Conservation (phyloP, 2,113 vertebrate genomes). For the Calonectris borealis region DNA sequence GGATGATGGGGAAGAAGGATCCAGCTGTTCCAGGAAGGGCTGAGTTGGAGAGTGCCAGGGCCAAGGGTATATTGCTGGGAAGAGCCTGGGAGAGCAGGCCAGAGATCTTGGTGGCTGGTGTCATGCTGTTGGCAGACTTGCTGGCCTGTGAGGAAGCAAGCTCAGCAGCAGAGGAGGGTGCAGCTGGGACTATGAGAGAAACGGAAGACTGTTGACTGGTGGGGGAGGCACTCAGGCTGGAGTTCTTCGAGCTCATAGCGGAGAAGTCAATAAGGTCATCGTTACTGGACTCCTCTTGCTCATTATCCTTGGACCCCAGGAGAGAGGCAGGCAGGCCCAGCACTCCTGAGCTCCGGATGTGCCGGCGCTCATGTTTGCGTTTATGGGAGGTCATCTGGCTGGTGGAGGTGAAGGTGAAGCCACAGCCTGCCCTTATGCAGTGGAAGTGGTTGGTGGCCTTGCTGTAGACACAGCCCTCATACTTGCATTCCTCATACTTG, state of each 20-base stretch:
- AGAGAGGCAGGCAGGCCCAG: slow-evolving; percentile 87
- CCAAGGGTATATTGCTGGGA: slow-evolving; percentile 87
- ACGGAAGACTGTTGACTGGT: slow-evolving; percentile 93
- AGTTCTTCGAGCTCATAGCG: slow-evolving; percentile 97
- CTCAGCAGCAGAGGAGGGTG: slow-evolving; percentile 78
- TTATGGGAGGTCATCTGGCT: slow-evolving; percentile 99
- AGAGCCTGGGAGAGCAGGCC: slow-evolving; percentile 90
- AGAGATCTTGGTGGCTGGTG: slow-evolving; percentile 83
- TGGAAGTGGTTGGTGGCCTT: slow-evolving; percentile 99
- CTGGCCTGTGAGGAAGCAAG: slow-evolving; percentile 74
- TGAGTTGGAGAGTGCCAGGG: slow-evolving; percentile 84
- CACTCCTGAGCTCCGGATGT: slow-evolving; percentile 89
- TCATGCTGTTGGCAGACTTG: slow-evolving; percentile 80
- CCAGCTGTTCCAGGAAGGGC: slow-evolving; percentile 82
- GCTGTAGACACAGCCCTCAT: slow-evolving; percentile 98
- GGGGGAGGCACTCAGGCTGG: slow-evolving; percentile 97
- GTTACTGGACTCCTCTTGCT: slow-evolving; percentile 95
- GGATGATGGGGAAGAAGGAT: slow-evolving; percentile 89
- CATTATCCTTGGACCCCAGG: slow-evolving; percentile 87
- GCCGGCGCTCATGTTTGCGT: slow-evolving; percentile 95
- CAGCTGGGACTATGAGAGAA: slow-evolving; percentile 79
- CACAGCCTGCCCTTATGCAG: slow-evolving; percentile 96
- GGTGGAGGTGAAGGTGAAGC: slow-evolving; percentile 99
- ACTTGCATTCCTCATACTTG: slow-evolving; percentile 99
- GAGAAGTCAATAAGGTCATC: slow-evolving; percentile 98